These are phyloP conservation scores for Hydropsyche tenuis DNA, from an alignment of 1,140 invertebrate genomes.

Conservation along the genomic window DNA sequence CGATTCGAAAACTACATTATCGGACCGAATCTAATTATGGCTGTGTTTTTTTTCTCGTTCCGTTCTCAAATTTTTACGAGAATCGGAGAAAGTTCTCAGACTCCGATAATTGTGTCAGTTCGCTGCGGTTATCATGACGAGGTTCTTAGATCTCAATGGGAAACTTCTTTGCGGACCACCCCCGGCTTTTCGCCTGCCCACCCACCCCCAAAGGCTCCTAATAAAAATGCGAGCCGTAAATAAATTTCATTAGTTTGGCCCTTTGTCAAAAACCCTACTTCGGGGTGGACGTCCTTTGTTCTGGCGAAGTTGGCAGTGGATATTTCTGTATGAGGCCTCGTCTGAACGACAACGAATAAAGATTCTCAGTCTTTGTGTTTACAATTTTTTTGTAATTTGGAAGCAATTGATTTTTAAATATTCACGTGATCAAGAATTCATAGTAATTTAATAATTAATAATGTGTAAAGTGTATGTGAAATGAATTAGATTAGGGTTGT, in stretches of 20 bases:
- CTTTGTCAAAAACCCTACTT: conserved; percentile 40
- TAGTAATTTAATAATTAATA: too few relatives aligned
- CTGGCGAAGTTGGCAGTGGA: conserved; percentile 30
- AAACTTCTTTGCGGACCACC: conserved; percentile 1
- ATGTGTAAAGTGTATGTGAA: too few relatives aligned
- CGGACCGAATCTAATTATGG: too few relatives aligned
- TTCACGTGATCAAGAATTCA: too few relatives aligned
- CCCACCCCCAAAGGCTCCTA: not conserved
- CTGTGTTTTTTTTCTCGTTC: too few relatives aligned
- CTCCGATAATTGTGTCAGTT: conserved; percentile 30
- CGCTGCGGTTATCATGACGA: conserved; percentile 26
- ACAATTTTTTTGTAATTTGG: too few relatives aligned
- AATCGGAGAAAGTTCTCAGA: not conserved
- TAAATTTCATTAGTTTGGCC: conserved; percentile 45
- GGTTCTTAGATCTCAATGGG: not conserved
- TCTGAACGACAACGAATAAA: too few relatives aligned
- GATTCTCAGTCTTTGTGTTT: too few relatives aligned
- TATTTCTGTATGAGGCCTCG: not conserved
- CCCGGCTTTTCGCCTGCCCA: not conserved
- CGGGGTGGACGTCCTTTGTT: conserved; percentile 31
- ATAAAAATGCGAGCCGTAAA: conserved; percentile 45
- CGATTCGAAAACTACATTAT: too few relatives aligned
- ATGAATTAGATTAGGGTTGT: too few relatives aligned
- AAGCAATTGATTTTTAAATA: too few relatives aligned
- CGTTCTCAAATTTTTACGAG: not conserved